Conservation (phyloP, 2,797 vertebrate genomes). For the Pseudomugil gertrudae region DNA sequence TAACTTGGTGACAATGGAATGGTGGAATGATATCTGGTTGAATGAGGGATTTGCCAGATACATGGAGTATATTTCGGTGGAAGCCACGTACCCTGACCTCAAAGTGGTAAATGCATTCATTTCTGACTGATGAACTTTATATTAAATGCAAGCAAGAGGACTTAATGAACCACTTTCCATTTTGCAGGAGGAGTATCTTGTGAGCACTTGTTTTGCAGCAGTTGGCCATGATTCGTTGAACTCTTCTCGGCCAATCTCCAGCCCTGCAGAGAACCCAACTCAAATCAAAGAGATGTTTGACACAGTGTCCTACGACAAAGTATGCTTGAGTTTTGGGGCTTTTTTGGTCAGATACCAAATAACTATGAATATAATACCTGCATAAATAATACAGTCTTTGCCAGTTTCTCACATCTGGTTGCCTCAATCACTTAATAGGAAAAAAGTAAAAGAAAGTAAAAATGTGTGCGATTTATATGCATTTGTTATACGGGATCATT, state of each 20-base stretch:
- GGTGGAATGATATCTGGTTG: constrained; percentile 88
- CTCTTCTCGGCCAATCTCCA: constrained; percentile 84
- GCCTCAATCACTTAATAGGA: too few relatives aligned
- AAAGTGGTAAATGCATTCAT: constrained; percentile 72
- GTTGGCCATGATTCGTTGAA: constrained; percentile 82
- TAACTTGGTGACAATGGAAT: constrained; percentile 88
- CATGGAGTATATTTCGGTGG: constrained; percentile 85
- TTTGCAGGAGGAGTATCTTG: constrained; percentile 80
- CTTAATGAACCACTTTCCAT: constrained; percentile 9
- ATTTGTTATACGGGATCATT: neutral
- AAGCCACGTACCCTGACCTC: constrained; percentile 82
- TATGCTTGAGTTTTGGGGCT: constrained; percentile 28
- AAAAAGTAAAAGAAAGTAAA: neutral
- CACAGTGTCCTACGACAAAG: constrained; percentile 81
- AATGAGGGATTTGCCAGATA: constrained; percentile 87
- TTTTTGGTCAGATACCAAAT: neutral
- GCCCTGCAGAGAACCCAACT: constrained; percentile 82
- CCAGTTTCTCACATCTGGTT: neutral
- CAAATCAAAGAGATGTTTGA: constrained; percentile 88
- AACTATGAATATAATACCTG: neutral
- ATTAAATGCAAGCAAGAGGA: neutral
- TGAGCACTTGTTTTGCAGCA: constrained; percentile 81
- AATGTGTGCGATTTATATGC: neutral
- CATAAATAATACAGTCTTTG: neutral
- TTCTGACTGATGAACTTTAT: neutral